Evolutionary conservation across 2,888 invertebrate species (phyloP).

Genomic region (Campoletis raptor): DNA sequence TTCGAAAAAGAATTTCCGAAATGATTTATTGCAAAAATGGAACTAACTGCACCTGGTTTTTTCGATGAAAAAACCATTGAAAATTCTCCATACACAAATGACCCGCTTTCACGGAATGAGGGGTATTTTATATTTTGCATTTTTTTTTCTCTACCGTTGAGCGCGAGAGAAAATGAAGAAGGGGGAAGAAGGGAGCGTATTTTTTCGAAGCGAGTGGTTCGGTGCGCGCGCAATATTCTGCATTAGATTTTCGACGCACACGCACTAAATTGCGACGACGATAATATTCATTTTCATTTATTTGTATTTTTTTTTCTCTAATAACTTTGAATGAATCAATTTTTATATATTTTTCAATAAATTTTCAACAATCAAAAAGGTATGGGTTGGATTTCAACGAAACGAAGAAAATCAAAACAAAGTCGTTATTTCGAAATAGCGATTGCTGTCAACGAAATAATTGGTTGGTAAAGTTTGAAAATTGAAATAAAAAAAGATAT

Average conservation of each 20-base stretch:
- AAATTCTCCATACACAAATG: neutral
- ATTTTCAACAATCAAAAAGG: slow-evolving; percentile 1
- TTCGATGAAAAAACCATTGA: neutral
- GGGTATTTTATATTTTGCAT: neutral
- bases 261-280: neutral
- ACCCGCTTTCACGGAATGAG: slow-evolving; percentile 9
- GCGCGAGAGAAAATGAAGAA: slow-evolving; percentile 42
- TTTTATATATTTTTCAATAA: neutral
- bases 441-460: neutral
- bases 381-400: slow-evolving; percentile 21
- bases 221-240: slow-evolving; percentile 79
- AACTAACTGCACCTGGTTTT: neutral
- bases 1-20: neutral
- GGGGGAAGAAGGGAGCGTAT: slow-evolving; percentile 33
- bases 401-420: slow-evolving; percentile 22
- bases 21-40: neutral
- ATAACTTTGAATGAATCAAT: neutral
- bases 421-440: neutral
- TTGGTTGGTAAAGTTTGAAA: neutral
- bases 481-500: neutral
- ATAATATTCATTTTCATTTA: slow-evolving; percentile 17
- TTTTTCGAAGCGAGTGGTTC: slow-evolving; percentile 80
- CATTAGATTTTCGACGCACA: neutral
- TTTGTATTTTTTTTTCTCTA: slow-evolving; percentile 7
- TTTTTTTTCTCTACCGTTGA: slow-evolving; percentile 56